Base-by-base conservation (phyloP, 2,888 invertebrate genomes). In the Eupithecia subumbrata region DNA sequence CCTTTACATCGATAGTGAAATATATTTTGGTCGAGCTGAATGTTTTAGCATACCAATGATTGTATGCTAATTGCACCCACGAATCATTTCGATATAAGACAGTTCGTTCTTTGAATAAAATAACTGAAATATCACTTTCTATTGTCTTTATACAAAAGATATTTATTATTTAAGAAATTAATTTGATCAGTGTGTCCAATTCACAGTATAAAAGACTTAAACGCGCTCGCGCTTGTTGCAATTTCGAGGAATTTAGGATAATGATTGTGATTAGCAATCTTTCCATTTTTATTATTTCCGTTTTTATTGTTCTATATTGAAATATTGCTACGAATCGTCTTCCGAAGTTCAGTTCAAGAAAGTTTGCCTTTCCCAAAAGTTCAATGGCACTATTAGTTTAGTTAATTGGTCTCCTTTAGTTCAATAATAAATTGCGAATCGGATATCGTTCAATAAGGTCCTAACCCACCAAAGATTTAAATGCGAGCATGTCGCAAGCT, bases 401-500 rank as follows among this genome's bases (percentile, higher is more conserved):
- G 7, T 52, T 52, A 9, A n/a, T 52, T 9, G 22, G 48, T 8
- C 48, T 7, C 18, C 0, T 48, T n/a, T 52, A 9, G 7, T 52
- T 52, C n/a, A 8, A n/a, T 30, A 30, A 30, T 30, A 30, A n/a
- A 30, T 52, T n/a, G n/a, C n/a, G 52, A 16, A 45, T 45, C 45
- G 45, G 45, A 45, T 14, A 45, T 0, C 45, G 52, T 37, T 22
- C 22, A 56, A 56, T 4, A 12, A 25, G 22, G 22, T 25, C 12
- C 22, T 25, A 22, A 12, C 60, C 60, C 14, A 60, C 25, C 60
- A 69, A 79, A 76, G 73, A 68, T 80, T 77, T 71, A 79, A 78
- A 82, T 81, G 79, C 82, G 84, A 84, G 78, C 82, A 82, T 87
- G 87, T 84, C 80, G 86, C 83, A 88, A 88, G 82, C 74, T 73